Conservation (phyloP, 2,888 invertebrate species). For the Andrena fulva region DNA sequence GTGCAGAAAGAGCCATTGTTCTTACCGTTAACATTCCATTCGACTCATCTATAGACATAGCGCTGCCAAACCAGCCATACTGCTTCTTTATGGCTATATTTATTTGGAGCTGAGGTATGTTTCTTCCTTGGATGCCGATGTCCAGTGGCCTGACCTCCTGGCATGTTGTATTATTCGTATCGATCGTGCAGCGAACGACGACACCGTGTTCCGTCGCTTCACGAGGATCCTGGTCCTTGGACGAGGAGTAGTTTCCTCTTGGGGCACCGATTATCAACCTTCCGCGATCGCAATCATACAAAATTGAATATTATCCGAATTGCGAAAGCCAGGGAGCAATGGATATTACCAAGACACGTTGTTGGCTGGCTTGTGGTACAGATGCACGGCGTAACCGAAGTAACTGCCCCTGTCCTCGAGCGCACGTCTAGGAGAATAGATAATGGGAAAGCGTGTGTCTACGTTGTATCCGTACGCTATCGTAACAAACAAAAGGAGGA, state of each 20-base stretch:
- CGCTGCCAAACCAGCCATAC: slow-evolving; percentile 85
- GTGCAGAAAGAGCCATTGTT: not conserved
- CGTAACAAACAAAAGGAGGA: slow-evolving; percentile 25
- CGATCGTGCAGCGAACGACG: slow-evolving; percentile 85
- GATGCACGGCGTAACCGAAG: slow-evolving; percentile 75
- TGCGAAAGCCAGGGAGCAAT: not conserved
- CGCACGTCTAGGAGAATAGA: slow-evolving; percentile 44
- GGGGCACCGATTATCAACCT: slow-evolving; percentile 87
- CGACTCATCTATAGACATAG: slow-evolving; percentile 84
- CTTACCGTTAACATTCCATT: slow-evolving; percentile 79
- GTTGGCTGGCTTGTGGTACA: slow-evolving; percentile 50
- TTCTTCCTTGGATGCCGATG: slow-evolving; percentile 51
- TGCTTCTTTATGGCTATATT: slow-evolving; percentile 79
- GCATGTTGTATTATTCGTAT: slow-evolving; percentile 33
- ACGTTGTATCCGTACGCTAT: slow-evolving; percentile 72
- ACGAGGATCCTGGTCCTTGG: slow-evolving; percentile 42
- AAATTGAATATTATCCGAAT: slow-evolving; percentile 6
- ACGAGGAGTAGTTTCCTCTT: slow-evolving; percentile 84
- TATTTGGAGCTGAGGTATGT: slow-evolving; percentile 41
- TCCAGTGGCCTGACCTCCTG: slow-evolving; percentile 55
- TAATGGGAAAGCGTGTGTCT: slow-evolving; percentile 60
- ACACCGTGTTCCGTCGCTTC: slow-evolving; percentile 86
- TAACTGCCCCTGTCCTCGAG: slow-evolving; percentile 43
- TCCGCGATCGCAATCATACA: slow-evolving; percentile 4
- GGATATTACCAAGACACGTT: slow-evolving; percentile 57